phyloP scores from a whole-genome alignment of 1,140 invertebrate species.

The Tetramorium parvispinum region DNA sequence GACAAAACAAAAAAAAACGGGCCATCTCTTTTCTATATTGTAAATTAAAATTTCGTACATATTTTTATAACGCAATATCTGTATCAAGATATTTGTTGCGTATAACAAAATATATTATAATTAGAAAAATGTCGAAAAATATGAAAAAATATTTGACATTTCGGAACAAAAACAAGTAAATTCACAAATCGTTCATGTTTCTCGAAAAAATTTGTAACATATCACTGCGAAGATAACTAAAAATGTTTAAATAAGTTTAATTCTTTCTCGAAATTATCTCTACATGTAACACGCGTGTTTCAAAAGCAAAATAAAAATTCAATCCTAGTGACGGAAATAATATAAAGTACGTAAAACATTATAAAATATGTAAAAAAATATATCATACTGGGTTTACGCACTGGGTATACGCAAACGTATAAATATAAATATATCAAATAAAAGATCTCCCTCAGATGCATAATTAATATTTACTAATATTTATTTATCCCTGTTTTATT shows the following conservation, averaged over 20 bases:
- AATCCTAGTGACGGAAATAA: neutral
- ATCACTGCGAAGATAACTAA: neutral
- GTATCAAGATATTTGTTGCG: neutral
- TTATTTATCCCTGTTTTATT: neutral
- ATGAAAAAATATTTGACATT: neutral
- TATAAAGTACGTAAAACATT: neutral
- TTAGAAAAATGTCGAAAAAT: neutral
- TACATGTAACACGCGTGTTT: neutral
- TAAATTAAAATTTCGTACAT: neutral
- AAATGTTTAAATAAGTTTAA: neutral
- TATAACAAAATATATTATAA: neutral
- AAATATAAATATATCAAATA: neutral
- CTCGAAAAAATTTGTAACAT: neutral
- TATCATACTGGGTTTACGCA: neutral
- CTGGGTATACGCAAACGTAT: no score
- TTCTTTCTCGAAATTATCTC: neutral
- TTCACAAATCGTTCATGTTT: neutral
- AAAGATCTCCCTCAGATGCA: neutral
- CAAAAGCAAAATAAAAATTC: neutral
- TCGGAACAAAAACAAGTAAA: neutral
- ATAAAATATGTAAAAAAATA: neutral
- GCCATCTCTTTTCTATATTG: neutral
- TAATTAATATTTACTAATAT: slow-evolving; percentile 29
- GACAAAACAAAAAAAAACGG: slow-evolving; percentile 24
- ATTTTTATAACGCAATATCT: neutral